Conservation (phyloP, 2,888 invertebrate genomes). For the Spisula solida region DNA sequence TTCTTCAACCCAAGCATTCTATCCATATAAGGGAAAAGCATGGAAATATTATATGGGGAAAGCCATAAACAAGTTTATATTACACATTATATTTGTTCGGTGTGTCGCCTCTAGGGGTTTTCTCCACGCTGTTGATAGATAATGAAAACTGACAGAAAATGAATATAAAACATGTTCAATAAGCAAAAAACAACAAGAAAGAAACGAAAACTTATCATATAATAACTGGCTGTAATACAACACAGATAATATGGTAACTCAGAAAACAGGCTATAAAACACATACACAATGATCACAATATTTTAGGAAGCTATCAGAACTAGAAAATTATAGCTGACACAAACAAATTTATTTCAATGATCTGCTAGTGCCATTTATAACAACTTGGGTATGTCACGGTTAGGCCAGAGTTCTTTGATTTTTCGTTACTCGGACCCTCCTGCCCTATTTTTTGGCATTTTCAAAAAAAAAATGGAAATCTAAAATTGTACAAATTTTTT, state of each 20-base stretch:
- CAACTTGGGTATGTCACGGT: too few relatives aligned
- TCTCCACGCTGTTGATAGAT: slow-evolving; percentile 35
- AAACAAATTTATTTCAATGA: too few relatives aligned
- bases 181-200: not conserved
- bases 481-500: too few relatives aligned
- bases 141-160: slow-evolving; percentile 43
- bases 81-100: slow-evolving; percentile 86
- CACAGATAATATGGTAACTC: not conserved
- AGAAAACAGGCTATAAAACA: slow-evolving; percentile 1
- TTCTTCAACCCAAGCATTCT: slow-evolving; percentile 16
- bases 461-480: too few relatives aligned
- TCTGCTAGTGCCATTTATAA: too few relatives aligned
- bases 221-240: not conserved
- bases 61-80: slow-evolving; percentile 58
- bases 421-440: too few relatives aligned
- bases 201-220: not conserved
- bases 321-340: not conserved
- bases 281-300: not conserved
- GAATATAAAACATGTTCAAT: slow-evolving; percentile 30
- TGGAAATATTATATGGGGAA: not conserved
- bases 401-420: too few relatives aligned
- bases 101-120: slow-evolving; percentile 34
- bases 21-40: not conserved
- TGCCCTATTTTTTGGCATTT: too few relatives aligned
- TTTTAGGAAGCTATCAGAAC: not conserved